Evolutionary conservation across 2,888 invertebrate species (phyloP).

Genomic region (Schizotus pectinicornis): DNA sequence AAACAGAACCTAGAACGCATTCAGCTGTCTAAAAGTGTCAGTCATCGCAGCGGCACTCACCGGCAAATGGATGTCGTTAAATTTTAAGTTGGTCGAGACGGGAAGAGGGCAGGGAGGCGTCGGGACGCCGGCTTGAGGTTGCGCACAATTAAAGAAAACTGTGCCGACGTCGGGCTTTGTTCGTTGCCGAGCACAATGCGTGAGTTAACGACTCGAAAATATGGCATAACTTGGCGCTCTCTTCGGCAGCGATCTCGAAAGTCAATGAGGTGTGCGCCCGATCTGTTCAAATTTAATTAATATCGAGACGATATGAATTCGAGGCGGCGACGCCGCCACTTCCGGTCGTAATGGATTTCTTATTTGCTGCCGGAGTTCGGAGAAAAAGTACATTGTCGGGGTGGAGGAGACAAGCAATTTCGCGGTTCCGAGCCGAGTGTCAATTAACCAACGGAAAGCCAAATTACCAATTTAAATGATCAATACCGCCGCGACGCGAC

Average conservation of each 20-base stretch:
- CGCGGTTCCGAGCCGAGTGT: no score
- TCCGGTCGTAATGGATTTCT: no score
- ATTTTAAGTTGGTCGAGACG: conserved; percentile 24
- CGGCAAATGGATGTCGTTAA: conserved; percentile 32
- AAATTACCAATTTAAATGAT: no score
- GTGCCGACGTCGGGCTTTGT: conserved; percentile 2
- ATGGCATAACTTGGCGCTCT: conserved; percentile 5
- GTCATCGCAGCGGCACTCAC: conserved; percentile 26
- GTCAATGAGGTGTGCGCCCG: conserved; percentile 2
- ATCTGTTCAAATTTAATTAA: conserved; percentile 6
- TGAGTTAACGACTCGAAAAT: conserved; percentile 23
- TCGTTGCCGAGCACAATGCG: conserved; percentile 12
- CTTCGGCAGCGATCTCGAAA: conserved; percentile 6
- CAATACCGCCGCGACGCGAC: no score
- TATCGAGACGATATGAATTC: conserved; percentile 1
- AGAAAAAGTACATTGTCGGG: no score
- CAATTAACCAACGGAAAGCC: no score
- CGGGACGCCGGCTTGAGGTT: conserved; percentile 1
- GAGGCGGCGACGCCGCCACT: no score
- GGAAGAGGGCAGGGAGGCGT: conserved; percentile 7
- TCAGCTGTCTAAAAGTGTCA: conserved; percentile 33
- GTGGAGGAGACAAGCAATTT: no score
- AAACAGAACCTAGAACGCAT: conserved; percentile 36
- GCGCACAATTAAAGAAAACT: conserved; percentile 29
- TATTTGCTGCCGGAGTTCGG: no score